Evolutionary conservation across 2,113 vertebrate species (phyloP).

Genomic region (Lagopus leucura): DNA sequence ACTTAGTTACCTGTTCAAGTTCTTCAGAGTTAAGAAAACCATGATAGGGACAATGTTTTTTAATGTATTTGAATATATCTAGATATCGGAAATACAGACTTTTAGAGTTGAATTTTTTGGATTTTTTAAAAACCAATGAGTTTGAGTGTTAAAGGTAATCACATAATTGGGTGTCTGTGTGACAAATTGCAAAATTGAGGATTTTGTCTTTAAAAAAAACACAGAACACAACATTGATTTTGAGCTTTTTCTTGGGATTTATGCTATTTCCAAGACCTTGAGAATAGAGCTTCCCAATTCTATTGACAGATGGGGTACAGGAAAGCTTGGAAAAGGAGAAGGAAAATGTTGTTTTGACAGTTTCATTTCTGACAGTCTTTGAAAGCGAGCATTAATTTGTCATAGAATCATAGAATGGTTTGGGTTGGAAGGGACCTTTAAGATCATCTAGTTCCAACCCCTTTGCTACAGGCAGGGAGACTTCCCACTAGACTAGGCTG

Average conservation of each 20-base stretch:
- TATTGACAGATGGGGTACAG: not conserved
- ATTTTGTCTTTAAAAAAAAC: not conserved
- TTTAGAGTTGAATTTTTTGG: not conserved
- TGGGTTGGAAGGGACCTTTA: no score
- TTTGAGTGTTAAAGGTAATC: not conserved
- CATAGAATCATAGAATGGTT: no score
- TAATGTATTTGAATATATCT: not conserved
- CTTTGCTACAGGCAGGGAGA: no score
- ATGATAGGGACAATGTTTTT: not conserved
- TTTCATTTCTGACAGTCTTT: not conserved
- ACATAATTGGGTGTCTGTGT: not conserved
- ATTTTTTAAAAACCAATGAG: not conserved
- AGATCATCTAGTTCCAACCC: no score
- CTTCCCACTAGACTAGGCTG: no score
- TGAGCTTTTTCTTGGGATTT: not conserved
- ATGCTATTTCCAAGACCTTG: not conserved
- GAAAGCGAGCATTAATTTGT: not conserved
- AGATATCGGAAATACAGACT: not conserved
- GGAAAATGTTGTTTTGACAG: not conserved
- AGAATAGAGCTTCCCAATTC: not conserved
- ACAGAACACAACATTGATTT: not conserved
- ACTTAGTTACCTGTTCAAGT: not conserved
- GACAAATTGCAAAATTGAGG: not conserved
- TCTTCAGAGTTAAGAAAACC: not conserved
- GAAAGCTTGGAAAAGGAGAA: not conserved